These are phyloP conservation scores for Chaetops frenatus DNA, from an alignment of 2,113 vertebrate genomes.

Conservation along the genomic window DNA sequence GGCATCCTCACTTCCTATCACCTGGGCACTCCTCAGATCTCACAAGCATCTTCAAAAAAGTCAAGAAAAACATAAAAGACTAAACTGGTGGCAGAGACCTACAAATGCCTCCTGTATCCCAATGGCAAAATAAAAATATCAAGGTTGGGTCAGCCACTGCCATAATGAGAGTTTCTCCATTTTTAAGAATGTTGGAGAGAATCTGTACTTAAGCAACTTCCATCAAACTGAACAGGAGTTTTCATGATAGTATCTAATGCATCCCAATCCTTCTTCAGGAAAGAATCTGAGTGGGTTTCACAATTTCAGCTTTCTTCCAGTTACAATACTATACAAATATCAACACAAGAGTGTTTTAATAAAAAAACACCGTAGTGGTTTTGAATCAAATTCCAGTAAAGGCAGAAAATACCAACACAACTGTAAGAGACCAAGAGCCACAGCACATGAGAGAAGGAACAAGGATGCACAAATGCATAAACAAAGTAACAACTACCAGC, in stretches of 20 bases:
- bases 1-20: neutral
- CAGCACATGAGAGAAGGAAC: neutral
- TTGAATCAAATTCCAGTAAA: neutral
- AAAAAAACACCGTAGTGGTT: neutral
- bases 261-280: neutral
- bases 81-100: fast-evolving
- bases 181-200: neutral
- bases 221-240: neutral
- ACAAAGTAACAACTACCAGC: neutral
- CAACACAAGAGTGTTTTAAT: neutral
- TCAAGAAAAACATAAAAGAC: neutral
- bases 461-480: neutral
- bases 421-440: neutral
- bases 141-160: neutral
- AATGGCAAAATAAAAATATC: neutral
- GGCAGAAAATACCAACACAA: neutral
- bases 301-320: neutral
- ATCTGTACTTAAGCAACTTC: neutral
- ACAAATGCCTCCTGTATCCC: neutral
- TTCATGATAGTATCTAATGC: neutral
- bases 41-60: neutral
- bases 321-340: neutral
- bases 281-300: neutral
- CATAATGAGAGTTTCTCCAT: fast-evolving
- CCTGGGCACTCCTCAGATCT: neutral